These are phyloP conservation scores for Meganola albula DNA, from an alignment of 2,888 invertebrate species.

Conservation along the genomic window DNA sequence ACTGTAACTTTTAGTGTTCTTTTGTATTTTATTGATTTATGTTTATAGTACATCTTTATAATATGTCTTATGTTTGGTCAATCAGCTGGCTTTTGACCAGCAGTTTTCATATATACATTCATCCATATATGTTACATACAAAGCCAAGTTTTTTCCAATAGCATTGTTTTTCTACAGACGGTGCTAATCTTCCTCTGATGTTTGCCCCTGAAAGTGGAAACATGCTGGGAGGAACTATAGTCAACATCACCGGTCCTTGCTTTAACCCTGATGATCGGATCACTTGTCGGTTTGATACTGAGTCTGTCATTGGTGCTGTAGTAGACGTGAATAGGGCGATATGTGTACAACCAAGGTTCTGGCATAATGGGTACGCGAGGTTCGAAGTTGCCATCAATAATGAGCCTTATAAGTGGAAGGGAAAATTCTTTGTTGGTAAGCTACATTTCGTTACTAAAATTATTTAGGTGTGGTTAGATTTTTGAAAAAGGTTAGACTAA, in stretches of 20 bases:
- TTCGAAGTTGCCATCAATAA: slow-evolving; percentile 91
- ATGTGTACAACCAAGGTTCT: slow-evolving; percentile 91
- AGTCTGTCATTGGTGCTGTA: slow-evolving; percentile 86
- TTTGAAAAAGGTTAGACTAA: too few species aligned
- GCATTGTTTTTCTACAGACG: slow-evolving; percentile 74
- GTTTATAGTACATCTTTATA: too few species aligned
- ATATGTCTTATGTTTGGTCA: too few species aligned
- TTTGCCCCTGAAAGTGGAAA: slow-evolving; percentile 97
- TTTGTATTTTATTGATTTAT: too few species aligned
- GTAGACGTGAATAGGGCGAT: slow-evolving; percentile 90
- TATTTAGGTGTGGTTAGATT: neutral
- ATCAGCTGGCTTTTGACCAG: too few species aligned
- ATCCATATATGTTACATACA: too few species aligned
- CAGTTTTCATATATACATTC: too few species aligned
- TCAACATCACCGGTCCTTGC: slow-evolving; percentile 98
- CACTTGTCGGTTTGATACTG: slow-evolving; percentile 90
- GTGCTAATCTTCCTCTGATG: slow-evolving; percentile 87
- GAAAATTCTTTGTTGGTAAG: slow-evolving; percentile 93
- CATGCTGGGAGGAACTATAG: slow-evolving; percentile 97
- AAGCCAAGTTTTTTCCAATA: too few species aligned
- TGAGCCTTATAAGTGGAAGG: slow-evolving; percentile 91
- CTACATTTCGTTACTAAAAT: slow-evolving; percentile 3
- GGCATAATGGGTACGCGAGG: slow-evolving; percentile 92
- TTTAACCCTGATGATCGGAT: slow-evolving; percentile 87
- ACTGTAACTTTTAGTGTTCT: too few species aligned